A percentile compares a stretch with the other conserved stretches of the same genome.
These are phyloP conservation scores for Microchrysa polita DNA, from an alignment of 2,888 invertebrate genomes.

Conservation along the genomic window DNA sequence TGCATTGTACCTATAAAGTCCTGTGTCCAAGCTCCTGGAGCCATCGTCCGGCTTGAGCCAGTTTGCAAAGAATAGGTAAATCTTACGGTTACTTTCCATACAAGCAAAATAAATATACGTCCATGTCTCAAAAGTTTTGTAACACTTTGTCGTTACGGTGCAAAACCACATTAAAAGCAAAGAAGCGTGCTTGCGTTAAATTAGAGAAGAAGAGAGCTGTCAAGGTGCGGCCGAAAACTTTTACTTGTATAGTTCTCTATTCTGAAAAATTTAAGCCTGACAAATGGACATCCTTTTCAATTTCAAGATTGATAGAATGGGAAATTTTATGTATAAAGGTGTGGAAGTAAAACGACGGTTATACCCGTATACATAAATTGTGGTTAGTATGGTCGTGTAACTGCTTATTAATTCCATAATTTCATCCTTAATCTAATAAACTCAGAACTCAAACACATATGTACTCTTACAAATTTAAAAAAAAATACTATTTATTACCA, in stretches of 20 bases:
- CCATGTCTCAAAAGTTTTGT: slow-evolving; percentile 40
- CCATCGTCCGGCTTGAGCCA: not conserved
- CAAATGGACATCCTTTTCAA: not conserved
- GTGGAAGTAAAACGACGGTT: not conserved
- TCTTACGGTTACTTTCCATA: slow-evolving; percentile 25
- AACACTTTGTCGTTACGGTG: slow-evolving; percentile 25
- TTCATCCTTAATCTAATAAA: slow-evolving; percentile 5
- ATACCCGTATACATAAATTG: too few relatives aligned
- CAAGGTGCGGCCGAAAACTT: slow-evolving; percentile 36
- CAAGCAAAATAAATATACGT: slow-evolving; percentile 32
- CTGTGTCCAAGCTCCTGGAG: not conserved
- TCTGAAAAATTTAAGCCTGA: slow-evolving; percentile 22
- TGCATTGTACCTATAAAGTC: not conserved
- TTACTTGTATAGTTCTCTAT: slow-evolving; percentile 12
- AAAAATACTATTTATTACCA: too few relatives aligned
- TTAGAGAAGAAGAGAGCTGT: slow-evolving; percentile 30
- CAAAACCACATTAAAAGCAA: slow-evolving; percentile 42
- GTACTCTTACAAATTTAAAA: too few relatives aligned
- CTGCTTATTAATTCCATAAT: slow-evolving; percentile 4
- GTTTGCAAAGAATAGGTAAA: slow-evolving; percentile 18
- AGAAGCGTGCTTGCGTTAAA: slow-evolving; percentile 44
- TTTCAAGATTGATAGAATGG: not conserved
- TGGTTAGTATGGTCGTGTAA: not conserved
- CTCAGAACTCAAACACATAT: too few relatives aligned
- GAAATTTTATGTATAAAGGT: not conserved